A percentile compares a stretch with the other conserved stretches of the same genome.
phyloP scores from a whole-genome alignment of 2,113 vertebrate genomes.

The Rhodinocichla rosea region DNA sequence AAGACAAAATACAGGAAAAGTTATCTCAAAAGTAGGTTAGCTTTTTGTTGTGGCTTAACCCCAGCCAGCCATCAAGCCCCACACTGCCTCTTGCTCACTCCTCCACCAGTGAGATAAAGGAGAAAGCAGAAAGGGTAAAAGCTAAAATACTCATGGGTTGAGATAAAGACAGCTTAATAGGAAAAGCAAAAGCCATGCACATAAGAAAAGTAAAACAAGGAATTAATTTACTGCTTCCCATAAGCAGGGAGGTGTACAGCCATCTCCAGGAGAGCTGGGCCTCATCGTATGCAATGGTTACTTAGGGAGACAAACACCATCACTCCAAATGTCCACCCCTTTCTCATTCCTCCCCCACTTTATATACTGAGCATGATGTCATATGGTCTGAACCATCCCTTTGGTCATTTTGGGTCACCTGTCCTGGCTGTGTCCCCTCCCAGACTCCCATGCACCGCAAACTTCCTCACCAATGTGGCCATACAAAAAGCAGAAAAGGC shows the following conservation, averaged over 20 bases:
- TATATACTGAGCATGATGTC: background rate
- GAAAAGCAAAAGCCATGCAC: background rate
- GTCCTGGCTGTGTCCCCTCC: background rate
- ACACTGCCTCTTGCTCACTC: fast-evolving
- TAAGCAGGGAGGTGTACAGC: background rate
- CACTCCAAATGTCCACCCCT: background rate
- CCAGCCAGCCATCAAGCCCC: background rate
- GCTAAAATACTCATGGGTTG: background rate
- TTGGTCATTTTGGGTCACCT: background rate
- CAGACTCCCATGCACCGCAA: background rate
- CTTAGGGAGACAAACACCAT: background rate
- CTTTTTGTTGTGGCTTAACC: background rate
- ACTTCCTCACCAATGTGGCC: background rate
- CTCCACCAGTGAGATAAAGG: background rate
- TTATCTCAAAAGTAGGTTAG: background rate
- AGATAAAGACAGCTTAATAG: background rate
- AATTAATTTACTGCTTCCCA: background rate
- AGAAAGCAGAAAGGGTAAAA: background rate
- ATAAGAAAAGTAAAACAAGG: background rate
- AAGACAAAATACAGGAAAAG: background rate
- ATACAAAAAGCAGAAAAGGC: background rate
- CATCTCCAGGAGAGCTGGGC: background rate
- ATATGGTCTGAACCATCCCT: background rate
- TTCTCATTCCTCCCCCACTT: background rate
- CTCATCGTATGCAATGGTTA: background rate